Conservation (phyloP, 2,797 vertebrate species). For the Premnoplex brunnescens region DNA sequence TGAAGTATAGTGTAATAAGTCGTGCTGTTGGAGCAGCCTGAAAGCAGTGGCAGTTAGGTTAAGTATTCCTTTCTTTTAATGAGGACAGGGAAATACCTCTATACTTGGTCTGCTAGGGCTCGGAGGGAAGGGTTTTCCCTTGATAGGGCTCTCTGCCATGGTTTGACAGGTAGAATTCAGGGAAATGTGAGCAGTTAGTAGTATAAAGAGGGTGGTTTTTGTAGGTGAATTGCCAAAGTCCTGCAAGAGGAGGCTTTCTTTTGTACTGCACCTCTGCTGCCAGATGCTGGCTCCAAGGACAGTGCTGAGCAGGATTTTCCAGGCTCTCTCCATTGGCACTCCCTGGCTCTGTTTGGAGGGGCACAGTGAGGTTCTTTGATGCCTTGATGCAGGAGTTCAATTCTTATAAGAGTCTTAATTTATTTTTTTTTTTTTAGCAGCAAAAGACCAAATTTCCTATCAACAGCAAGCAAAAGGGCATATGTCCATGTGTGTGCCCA, state of each 20-base stretch:
- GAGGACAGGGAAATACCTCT: not conserved
- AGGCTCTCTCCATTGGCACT: not conserved
- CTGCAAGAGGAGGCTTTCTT: not conserved
- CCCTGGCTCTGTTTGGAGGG: not conserved
- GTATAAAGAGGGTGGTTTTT: not conserved
- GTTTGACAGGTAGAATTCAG: not conserved
- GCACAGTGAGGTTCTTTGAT: not conserved
- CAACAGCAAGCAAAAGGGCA: not conserved
- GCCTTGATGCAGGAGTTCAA: not conserved
- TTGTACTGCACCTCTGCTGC: not conserved
- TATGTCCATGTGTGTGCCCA: not conserved
- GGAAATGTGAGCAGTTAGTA: not conserved
- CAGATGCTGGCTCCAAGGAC: not conserved
- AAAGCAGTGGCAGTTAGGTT: constrained; percentile 14
- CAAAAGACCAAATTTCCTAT: not conserved
- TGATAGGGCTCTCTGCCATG: not conserved
- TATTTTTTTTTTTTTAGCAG: not conserved
- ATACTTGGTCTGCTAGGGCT: not conserved
- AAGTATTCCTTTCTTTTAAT: not conserved
- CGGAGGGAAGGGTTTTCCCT: not conserved
- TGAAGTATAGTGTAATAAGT: not conserved
- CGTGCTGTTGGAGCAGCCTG: not conserved
- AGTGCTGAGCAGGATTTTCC: not conserved
- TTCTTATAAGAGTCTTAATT: not conserved
- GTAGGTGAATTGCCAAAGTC: not conserved